Evolutionary conservation across 2,113 vertebrate genomes (phyloP).

Genomic region (Ictidomys tridecemlineatus): DNA sequence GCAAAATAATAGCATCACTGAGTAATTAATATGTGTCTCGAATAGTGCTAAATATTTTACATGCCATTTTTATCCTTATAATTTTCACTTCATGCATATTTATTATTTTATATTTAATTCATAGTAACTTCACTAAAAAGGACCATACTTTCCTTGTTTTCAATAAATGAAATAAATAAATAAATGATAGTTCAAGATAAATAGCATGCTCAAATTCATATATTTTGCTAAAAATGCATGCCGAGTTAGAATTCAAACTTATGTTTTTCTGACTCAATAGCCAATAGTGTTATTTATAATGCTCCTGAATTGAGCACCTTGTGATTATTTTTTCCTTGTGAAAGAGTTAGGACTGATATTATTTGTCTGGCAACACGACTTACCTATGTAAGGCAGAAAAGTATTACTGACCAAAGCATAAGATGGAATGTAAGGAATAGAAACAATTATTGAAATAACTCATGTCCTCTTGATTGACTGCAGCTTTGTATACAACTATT

Average conservation of each 20-base stretch:
- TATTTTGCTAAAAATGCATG: slow-evolving; percentile 18
- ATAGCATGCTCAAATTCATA: background rate
- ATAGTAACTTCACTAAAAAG: slow-evolving; percentile 5
- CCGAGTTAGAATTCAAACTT: background rate
- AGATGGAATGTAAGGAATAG: background rate
- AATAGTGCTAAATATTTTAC: background rate
- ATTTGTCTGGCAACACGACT: slow-evolving; percentile 7
- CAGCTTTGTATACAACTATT: background rate
- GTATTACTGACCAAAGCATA: background rate
- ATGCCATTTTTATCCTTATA: background rate
- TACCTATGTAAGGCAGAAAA: background rate
- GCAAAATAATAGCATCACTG: background rate
- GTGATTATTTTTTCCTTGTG: background rate
- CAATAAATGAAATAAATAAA: slow-evolving; percentile 17
- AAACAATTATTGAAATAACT: background rate
- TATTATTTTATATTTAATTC: slow-evolving; percentile 20
- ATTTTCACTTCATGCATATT: background rate
- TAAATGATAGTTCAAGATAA: slow-evolving; percentile 38
- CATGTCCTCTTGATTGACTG: background rate
- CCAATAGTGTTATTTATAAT: background rate
- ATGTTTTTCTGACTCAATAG: background rate
- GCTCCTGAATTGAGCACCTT: background rate
- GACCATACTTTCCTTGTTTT: too few relatives aligned
- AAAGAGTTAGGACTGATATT: background rate
- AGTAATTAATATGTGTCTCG: background rate